Conservation (phyloP, 2,888 invertebrate species). For the Drosophila nigritarsus region DNA sequence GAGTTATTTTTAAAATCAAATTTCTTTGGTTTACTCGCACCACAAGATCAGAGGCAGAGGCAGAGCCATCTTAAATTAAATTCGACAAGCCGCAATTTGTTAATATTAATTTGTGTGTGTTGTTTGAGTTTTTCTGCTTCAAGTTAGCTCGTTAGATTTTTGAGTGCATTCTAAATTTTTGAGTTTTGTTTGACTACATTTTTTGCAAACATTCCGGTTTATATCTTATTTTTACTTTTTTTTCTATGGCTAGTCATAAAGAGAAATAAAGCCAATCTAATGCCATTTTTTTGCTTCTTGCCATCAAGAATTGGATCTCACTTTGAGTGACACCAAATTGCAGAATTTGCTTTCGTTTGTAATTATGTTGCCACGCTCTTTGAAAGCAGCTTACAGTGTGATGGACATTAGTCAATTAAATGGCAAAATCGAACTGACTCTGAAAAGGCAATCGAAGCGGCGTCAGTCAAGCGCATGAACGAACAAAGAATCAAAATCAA, state of each 20-base stretch:
- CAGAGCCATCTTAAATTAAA: conserved; percentile 51
- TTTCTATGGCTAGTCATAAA: conserved; percentile 9
- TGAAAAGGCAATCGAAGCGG: not conserved
- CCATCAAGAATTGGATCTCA: conserved; percentile 14
- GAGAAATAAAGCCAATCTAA: conserved; percentile 40
- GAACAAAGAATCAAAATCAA: not conserved
- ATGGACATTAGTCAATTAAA: conserved; percentile 58
- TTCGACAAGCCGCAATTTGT: conserved; percentile 36
- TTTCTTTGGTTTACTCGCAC: conserved; percentile 36
- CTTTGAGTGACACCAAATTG: conserved; percentile 61
- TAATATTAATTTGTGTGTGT: conserved; percentile 55
- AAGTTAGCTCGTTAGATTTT: conserved; percentile 1
- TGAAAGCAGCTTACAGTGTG: conserved; percentile 45
- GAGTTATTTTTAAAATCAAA: conserved; percentile 60
- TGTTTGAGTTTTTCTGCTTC: conserved; percentile 1
- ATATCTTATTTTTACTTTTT: not conserved
- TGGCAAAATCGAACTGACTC: not conserved
- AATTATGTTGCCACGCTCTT: conserved; percentile 40
- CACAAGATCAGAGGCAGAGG: conserved; percentile 12
- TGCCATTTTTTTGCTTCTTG: conserved; percentile 41
- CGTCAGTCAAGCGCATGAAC: too few species aligned
- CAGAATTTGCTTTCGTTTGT: conserved; percentile 37
- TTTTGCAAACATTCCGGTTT: not conserved
- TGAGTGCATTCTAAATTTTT: conserved; percentile 24
- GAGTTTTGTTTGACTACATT: not conserved